A percentile compares a stretch with the other conserved stretches of the same genome.
phyloP scores from a whole-genome alignment of 2,888 invertebrate species.

The Eupithecia abbreviata region DNA sequence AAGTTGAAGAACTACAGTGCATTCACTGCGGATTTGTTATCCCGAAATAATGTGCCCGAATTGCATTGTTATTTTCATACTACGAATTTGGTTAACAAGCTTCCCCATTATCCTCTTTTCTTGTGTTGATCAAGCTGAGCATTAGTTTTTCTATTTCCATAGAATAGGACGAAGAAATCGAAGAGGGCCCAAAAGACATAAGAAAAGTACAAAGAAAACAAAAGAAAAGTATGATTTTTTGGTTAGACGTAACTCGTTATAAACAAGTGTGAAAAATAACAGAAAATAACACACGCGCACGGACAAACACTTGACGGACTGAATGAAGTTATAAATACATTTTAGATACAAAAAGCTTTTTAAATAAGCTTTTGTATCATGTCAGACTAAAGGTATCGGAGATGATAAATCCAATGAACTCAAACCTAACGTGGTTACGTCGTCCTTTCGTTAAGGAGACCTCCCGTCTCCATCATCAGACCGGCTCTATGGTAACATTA shows the following conservation, averaged over 20 bases:
- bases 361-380: too few species aligned
- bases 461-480: too few species aligned
- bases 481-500: too few species aligned
- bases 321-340: not conserved
- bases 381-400: too few species aligned
- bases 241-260: not conserved
- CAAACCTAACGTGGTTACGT: too few species aligned
- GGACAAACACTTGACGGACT: not conserved
- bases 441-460: too few species aligned
- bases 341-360: too few species aligned
- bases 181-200: not conserved
- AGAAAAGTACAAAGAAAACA: too few species aligned
- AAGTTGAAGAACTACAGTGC: not conserved
- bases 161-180: not conserved
- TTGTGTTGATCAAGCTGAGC: not conserved
- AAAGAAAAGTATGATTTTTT: not conserved
- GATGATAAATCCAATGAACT: too few species aligned
- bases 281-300: not conserved
- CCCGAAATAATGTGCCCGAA: not conserved
- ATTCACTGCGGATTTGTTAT: not conserved
- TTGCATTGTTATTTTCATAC: not conserved
- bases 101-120: not conserved
- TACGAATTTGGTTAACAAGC: not conserved
- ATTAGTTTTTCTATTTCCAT: not conserved
- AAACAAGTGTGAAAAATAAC: not conserved